Evolutionary conservation across 2,797 vertebrate species (phyloP), one percentile per base, ranked within the genome.

Genomic region (Babyrousa celebensis): DNA sequence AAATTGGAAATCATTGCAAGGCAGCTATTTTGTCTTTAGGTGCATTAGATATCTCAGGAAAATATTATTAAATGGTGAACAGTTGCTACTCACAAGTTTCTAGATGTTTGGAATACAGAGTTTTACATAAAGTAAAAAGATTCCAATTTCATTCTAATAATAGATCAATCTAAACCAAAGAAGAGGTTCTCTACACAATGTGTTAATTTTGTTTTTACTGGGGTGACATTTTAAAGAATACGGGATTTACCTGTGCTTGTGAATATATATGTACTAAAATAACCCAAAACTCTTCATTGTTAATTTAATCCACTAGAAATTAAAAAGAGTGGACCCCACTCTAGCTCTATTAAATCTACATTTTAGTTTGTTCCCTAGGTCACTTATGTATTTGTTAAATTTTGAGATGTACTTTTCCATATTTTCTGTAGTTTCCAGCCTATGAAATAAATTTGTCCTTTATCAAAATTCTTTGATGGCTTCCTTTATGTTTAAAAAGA

Each of bases 1-100:
- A 95, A 96, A 96, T 78, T 95, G 67, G 43, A 96, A 94, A 96
- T 94, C 87, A 93, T 84, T 97, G 87, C 48, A 87, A 84, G 87
- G 79, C 67, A 95, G 77, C 63, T 91, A 63, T 94, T 97, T 78
- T 90, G n/a, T 90, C 83, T 87, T 83, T 27, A 15, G n/a, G 18
- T 79, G 54, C 84, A 85, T 95, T 94, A 87, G 84, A 27, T 83
- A 75, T 43, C 52, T 90, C 77, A 52, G 40, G 16, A 85, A 89
- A 96, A 95, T 94, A n/a, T 68, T 96, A 88, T 82, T 85, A 96
- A 96, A 95, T 77, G 71, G 87, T 75, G 21, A 96, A 93, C 21
- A 89, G 65, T 90, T 77, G 67, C 48, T 92, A 54, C 40, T 80
- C 10, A 78, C 85, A 95, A 77, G 14, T 90, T 96, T 93, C 74